Evolutionary conservation across 2,888 invertebrate genomes (phyloP).

Genomic region (Lasioglossum zephyrum): DNA sequence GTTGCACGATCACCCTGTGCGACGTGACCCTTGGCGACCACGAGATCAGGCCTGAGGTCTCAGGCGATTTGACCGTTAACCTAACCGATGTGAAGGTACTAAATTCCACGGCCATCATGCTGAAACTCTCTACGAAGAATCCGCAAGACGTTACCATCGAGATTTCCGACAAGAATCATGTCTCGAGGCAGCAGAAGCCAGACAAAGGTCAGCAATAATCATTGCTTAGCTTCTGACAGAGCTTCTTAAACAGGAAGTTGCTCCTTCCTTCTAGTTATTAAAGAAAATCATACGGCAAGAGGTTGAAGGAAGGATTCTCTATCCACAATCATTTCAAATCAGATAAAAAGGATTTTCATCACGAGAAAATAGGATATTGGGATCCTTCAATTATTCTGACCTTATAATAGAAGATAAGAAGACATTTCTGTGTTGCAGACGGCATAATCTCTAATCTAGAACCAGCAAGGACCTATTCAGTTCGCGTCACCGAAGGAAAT

Average conservation of each 20-base stretch:
- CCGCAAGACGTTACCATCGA: constrained; percentile 77
- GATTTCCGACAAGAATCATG: constrained; percentile 80
- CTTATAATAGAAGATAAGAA: too few species aligned
- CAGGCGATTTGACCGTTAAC: constrained; percentile 79
- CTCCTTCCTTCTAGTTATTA: too few species aligned
- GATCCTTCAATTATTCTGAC: too few species aligned
- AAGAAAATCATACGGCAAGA: too few species aligned
- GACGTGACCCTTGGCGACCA: constrained; percentile 93
- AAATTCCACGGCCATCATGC: constrained; percentile 81
- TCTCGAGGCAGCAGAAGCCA: constrained; percentile 80
- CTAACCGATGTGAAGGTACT: constrained; percentile 81
- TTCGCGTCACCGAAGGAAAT: constrained; percentile 81
- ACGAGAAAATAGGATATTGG: too few species aligned
- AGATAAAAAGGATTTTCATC: too few species aligned
- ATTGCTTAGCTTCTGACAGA: neutral
- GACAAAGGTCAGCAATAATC: constrained; percentile 74
- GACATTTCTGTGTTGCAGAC: constrained; percentile 64
- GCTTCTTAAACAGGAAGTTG: neutral
- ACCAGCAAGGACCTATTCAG: constrained; percentile 83
- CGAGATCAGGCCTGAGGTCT: constrained; percentile 85
- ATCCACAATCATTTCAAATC: too few species aligned
- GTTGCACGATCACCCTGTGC: constrained; percentile 94
- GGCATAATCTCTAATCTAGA: constrained; percentile 80
- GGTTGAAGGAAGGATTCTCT: too few species aligned
- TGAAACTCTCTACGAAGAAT: constrained; percentile 77